Conservation (phyloP, 2,113 vertebrate genomes). For the Setophaga coronata region DNA sequence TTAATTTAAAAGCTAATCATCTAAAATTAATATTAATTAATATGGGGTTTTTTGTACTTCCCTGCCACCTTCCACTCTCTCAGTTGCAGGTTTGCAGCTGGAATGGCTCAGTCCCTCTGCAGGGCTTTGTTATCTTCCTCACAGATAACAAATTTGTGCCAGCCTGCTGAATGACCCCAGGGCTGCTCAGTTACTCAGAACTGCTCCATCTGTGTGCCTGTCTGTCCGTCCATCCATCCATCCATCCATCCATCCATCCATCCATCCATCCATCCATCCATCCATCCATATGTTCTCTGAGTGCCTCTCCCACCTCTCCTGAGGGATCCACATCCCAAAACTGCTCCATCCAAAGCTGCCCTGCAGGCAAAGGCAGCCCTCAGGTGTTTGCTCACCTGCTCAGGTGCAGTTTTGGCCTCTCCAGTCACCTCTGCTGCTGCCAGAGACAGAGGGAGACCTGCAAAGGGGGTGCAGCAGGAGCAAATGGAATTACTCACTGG, state of each 20-base stretch:
- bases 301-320: background rate
- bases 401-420: background rate
- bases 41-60: background rate
- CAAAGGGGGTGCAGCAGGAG: background rate
- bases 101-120: slow-evolving; percentile 5
- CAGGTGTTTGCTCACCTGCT: background rate
- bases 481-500: background rate
- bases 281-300: slow-evolving; percentile 34
- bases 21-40: slow-evolving; percentile 24
- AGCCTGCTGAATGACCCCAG: slow-evolving; percentile 45
- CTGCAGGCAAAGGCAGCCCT: background rate
- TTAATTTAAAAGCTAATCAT: background rate
- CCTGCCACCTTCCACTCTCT: background rate
- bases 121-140: background rate
- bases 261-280: slow-evolving; percentile 45
- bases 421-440: background rate
- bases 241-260: background rate
- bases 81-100: slow-evolving; percentile 37
- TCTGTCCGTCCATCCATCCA: background rate
- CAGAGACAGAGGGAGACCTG: background rate
- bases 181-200: slow-evolving; percentile 65
- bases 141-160: background rate
- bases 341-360: background rate
- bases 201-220: slow-evolving; percentile 64
- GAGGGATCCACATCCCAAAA: slow-evolving; percentile 25